phyloP scores from a whole-genome alignment of 37 sponge, comb jelly and placozoan species.

The Aphrocallistes beatrix region DNA sequence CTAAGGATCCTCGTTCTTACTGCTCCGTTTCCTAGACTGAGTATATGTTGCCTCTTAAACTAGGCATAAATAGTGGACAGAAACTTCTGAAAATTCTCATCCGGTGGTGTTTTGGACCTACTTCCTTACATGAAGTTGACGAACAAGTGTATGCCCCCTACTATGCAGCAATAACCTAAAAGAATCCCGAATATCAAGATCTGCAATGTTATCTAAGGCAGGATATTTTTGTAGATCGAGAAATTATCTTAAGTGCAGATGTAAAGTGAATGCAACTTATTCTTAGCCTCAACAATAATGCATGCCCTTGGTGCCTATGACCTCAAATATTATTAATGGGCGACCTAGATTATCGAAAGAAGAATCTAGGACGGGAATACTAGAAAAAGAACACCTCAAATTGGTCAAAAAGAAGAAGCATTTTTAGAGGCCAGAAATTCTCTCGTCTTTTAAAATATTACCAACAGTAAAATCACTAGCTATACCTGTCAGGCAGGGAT shows the following conservation, averaged over 20 bases:
- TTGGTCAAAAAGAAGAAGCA: slow-evolving; percentile 15
- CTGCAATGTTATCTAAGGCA: slow-evolving; percentile 18
- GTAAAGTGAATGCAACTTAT: slow-evolving; percentile 13
- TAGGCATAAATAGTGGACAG: slow-evolving; percentile 1
- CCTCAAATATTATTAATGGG: background rate
- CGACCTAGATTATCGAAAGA: background rate
- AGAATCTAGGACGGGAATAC: background rate
- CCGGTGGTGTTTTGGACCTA: slow-evolving; percentile 2
- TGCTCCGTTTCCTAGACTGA: background rate
- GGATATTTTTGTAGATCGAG: background rate
- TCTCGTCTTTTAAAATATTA: slow-evolving; percentile 3
- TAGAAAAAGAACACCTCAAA: background rate
- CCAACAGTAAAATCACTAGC: background rate
- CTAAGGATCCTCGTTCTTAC: background rate
- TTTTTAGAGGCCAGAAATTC: slow-evolving; percentile 16
- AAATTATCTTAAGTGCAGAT: slow-evolving; percentile 16
- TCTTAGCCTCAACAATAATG: slow-evolving; percentile 13
- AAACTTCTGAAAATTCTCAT: slow-evolving; percentile 12
- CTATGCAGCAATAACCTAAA: slow-evolving; percentile 10
- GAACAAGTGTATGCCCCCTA: slow-evolving; percentile 9
- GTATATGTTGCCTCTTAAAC: background rate
- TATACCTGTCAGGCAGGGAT: slow-evolving; percentile 11
- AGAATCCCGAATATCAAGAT: background rate
- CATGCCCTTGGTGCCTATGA: slow-evolving; percentile 5
- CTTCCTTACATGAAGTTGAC: slow-evolving; percentile 1